Base-by-base conservation (phyloP, 2,113 vertebrate genomes). In the Prunella fulvescens region DNA sequence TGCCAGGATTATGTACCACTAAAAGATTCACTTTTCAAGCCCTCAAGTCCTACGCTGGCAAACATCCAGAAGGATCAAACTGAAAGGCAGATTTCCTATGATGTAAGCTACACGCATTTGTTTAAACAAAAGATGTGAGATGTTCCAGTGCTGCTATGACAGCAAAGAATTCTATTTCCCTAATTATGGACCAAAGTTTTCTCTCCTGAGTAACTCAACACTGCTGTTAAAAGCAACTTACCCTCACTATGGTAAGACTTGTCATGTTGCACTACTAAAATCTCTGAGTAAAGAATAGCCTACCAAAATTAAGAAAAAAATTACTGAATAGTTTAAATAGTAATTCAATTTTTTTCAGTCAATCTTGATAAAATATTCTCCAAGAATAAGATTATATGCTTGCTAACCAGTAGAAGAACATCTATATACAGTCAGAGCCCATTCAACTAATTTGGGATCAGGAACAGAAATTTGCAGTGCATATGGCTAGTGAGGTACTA, bases 111-210 rank as follows among this genome's bases (percentile, higher is more conserved):
- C 10, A 3, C 6, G 3, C 53, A 69, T 80, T 94, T 89, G 33
- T 90, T 94, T 94, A 92, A 96, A 92, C 19, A 57, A 54, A 83
- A 93, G 56, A 70, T 88, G 19, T 93, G 85, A 96, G 58, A 35
- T 51, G 51, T 95, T 95, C 47, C 71, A 66, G 39, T 58, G 56
- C 56, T 78, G 79, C 66, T 94, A 11, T 86, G 82, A 78, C 69
- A 94, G 82, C 7, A 57, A 90, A 88, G 51, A 74, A 56, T 92
- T 93, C 28, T 48, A 7, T 93, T 91, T 90, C 71, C n/a, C 50
- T 88, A 81, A 88, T 96, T 93, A 71, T 42, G 51, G 44, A 60
- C n/a, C 35, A 7, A 70, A 73, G 25, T 58, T 88, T 93, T 94
- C 19, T 88, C 51, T 81, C 60, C 48, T 18, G 44, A 64, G 35